phyloP scores from a whole-genome alignment of 2,797 vertebrate species.

The Myotis findleyi region DNA sequence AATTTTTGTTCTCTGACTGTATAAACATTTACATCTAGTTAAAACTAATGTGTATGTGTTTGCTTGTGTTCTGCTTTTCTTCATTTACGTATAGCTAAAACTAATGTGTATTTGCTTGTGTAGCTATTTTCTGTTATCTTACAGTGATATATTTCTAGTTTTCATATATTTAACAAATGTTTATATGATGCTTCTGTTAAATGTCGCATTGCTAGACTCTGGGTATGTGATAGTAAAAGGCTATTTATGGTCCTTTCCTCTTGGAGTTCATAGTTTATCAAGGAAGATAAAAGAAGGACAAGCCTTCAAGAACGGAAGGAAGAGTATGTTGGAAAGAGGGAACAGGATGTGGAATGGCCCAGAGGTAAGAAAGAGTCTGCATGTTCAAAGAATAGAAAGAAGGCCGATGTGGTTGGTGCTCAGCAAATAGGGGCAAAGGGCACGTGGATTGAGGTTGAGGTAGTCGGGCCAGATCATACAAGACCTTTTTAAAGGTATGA shows the following conservation, averaged over 20 bases:
- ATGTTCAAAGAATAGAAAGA: background rate
- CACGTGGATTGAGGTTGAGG: background rate
- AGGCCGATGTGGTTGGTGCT: background rate
- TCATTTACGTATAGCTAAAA: background rate
- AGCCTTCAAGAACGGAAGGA: background rate
- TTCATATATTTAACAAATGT: background rate
- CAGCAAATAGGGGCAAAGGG: background rate
- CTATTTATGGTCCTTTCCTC: background rate
- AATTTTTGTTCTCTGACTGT: background rate
- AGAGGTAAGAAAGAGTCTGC: background rate
- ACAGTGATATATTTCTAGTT: conserved; percentile 1
- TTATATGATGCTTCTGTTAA: background rate
- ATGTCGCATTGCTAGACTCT: background rate
- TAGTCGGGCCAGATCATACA: background rate
- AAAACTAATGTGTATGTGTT: background rate
- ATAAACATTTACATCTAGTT: background rate
- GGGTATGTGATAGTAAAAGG: background rate
- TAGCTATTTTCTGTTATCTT: background rate
- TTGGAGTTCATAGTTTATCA: background rate
- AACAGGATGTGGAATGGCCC: background rate
- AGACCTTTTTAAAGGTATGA: background rate
- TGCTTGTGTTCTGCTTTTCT: background rate
- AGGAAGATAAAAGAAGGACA: background rate
- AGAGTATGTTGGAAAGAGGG: background rate
- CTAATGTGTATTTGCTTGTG: background rate